Conservation (phyloP, 2,113 vertebrate species). For the Burhinus oedicnemus region DNA sequence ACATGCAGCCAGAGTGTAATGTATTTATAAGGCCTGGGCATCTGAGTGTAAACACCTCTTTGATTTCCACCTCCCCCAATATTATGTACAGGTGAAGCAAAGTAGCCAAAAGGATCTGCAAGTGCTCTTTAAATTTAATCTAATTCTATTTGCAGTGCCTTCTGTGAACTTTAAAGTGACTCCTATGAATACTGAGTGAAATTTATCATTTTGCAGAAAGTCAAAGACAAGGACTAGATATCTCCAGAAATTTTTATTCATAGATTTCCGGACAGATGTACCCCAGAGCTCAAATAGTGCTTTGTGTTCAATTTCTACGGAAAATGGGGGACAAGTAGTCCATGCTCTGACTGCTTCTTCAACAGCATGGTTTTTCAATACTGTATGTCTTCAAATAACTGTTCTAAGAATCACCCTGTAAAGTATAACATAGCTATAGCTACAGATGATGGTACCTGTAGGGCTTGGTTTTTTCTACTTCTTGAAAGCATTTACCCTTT, state of each 20-base stretch:
- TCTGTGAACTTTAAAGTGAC: conserved; percentile 44
- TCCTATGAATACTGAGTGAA: background rate
- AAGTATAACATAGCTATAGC: background rate
- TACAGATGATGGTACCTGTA: background rate
- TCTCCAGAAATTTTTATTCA: background rate
- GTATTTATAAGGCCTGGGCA: background rate
- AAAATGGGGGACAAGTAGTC: background rate
- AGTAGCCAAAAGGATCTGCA: background rate
- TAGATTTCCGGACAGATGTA: background rate
- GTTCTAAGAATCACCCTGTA: background rate
- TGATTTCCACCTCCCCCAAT: background rate
- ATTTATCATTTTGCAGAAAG: conserved; percentile 36
- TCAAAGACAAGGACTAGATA: background rate
- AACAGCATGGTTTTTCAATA: background rate
- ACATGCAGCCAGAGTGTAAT: background rate
- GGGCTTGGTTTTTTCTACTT: background rate
- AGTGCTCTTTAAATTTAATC: conserved; percentile 53
- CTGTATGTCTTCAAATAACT: background rate
- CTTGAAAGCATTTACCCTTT: background rate
- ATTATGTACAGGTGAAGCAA: background rate
- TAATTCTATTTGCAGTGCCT: conserved; percentile 46
- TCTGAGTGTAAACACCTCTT: background rate
- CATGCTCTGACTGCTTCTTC: background rate
- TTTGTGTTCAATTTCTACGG: background rate
- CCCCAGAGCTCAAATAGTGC: background rate